These are phyloP conservation scores for Sibirionetta formosa DNA, from an alignment of 2,797 vertebrate genomes.

Conservation along the genomic window DNA sequence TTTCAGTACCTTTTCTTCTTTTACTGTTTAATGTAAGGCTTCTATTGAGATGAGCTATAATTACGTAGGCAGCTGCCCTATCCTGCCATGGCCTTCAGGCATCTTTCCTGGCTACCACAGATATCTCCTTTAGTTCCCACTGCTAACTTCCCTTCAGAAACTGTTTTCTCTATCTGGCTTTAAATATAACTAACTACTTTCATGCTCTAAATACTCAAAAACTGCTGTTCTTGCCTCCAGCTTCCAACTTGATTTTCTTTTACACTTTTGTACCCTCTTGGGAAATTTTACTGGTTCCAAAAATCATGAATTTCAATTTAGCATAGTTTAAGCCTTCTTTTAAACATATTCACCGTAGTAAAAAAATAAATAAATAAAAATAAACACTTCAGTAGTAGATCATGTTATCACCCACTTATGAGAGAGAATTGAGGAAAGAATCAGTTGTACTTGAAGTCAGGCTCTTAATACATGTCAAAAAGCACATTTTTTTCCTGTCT, in stretches of 20 bases:
- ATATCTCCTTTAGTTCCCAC: conserved; percentile 18
- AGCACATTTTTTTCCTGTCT: conserved; percentile 1
- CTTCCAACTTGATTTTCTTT: conserved; percentile 35
- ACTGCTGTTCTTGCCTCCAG: conserved; percentile 54
- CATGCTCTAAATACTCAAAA: conserved; percentile 64
- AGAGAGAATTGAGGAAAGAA: conserved; percentile 40
- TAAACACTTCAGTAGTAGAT: not conserved
- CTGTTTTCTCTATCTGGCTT: conserved; percentile 32
- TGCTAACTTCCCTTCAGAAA: conserved; percentile 53
- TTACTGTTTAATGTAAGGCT: not conserved
- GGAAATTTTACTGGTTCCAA: not conserved
- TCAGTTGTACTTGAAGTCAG: conserved; percentile 46
- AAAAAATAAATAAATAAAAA: not conserved
- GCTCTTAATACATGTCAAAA: conserved; percentile 25
- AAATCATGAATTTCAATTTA: conserved; percentile 50
- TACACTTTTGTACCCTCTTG: not conserved
- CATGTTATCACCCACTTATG: conserved; percentile 26
- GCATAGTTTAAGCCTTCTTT: conserved; percentile 48
- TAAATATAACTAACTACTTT: conserved; percentile 47
- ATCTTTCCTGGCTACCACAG: conserved; percentile 26
- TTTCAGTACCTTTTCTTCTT: conserved; percentile 13
- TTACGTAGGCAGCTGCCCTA: not conserved
- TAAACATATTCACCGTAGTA: conserved; percentile 14
- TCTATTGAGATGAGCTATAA: conserved; percentile 31
- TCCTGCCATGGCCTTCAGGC: conserved; percentile 34